These are phyloP conservation scores for Poecilia latipinna DNA, from an alignment of 2,113 vertebrate species.

Conservation along the genomic window DNA sequence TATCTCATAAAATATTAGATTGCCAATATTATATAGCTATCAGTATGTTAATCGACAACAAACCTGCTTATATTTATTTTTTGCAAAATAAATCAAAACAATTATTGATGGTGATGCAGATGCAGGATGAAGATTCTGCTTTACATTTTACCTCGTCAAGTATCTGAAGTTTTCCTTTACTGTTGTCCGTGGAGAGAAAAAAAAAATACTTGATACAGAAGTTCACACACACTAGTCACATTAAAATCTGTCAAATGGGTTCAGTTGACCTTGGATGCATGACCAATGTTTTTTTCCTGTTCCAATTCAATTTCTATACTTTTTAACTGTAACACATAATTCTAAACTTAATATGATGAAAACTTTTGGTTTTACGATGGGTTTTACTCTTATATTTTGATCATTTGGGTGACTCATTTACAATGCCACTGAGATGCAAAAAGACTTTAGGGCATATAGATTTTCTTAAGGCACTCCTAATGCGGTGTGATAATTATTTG, in stretches of 20 bases:
- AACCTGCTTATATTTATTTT: background rate
- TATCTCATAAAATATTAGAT: background rate
- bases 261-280: background rate
- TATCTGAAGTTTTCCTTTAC: background rate
- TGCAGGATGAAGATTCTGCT: conserved; percentile 5
- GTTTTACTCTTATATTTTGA: background rate
- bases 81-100: too few species aligned
- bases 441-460: background rate
- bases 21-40: too few species aligned
- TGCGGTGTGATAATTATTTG: background rate
- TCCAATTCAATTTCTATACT: background rate
- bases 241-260: background rate
- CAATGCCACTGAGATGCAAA: background rate
- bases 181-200: conserved; percentile 3
- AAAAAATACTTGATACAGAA: background rate
- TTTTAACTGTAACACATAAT: background rate
- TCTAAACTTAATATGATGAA: background rate
- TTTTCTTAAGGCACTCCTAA: background rate
- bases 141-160: too few species aligned
- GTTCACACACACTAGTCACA: background rate
- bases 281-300: background rate
- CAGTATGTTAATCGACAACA: too few species aligned
- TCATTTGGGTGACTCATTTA: background rate
- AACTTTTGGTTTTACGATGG: too few species aligned
- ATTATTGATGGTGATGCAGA: background rate